Base-by-base conservation (phyloP, 2,888 invertebrate genomes). In the Marronus borbonicus region DNA sequence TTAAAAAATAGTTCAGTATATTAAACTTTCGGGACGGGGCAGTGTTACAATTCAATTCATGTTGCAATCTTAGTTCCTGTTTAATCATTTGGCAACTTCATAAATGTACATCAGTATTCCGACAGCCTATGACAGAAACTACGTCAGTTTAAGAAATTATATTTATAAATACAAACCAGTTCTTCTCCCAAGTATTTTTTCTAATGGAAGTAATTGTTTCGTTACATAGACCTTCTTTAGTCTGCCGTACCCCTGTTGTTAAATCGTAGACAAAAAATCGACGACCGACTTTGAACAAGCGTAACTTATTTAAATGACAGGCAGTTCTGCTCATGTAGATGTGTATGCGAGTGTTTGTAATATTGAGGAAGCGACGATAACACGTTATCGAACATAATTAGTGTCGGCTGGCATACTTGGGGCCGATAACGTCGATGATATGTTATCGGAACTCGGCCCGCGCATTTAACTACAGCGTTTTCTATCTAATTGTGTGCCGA, bases 401-500 rank as follows among this genome's bases (percentile, higher is more conserved):
- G 82, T 82, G 82, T 82, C 82, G 81, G 80, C 82, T 72, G 82
- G 81, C 82, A 81, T 80, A 81, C 80, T 80, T 80, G 66, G 76
- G 78, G 74, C 70, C 75, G 82, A 82, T 82, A 82, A 81, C 60
- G 64, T 49, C 62, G 68, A 64, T 70, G 81, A 82, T 82, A 81
- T 78, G 80, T 78, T 83, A 82, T 83, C 82, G 78, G 76, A 76
- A 81, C 81, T 76, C 81, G 81, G 75, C 81, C 81, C 82, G 80
- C 81, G 81, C 83, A 83, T 82, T 83, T 81, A 83, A 76, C 80
- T 82, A 81, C 82, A 82, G 78, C 80, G 78, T 76, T 79, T 77
- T 80, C 74, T 79, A 80, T 79, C 77, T 76, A 65, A 76, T 66
- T 66, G 66, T 76, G 20, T 55, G 55, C 55, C 65, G 62, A 44